These are phyloP conservation scores for Liposcelis brunnea DNA, from an alignment of 2,888 invertebrate genomes.

Conservation along the genomic window DNA sequence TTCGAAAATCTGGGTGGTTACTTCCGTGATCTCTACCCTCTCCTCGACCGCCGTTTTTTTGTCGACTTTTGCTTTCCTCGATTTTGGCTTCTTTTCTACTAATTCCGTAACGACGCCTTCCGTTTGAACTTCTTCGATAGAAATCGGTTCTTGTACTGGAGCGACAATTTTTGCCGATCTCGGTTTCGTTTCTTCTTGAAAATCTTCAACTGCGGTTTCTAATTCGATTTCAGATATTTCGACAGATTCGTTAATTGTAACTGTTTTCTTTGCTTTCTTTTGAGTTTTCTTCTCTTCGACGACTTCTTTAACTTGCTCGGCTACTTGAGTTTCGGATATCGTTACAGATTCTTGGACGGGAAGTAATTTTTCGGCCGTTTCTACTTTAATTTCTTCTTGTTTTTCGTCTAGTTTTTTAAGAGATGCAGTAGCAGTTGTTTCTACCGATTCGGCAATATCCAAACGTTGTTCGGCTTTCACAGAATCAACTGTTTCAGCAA, in stretches of 20 bases:
- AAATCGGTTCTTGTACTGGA: slow-evolving; percentile 18
- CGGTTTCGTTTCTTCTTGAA: slow-evolving; percentile 13
- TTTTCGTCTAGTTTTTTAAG: slow-evolving; percentile 19
- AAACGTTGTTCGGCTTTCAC: slow-evolving; percentile 26
- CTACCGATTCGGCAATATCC: slow-evolving; percentile 20
- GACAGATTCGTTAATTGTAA: slow-evolving; percentile 20
- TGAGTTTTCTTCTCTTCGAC: slow-evolving; percentile 28
- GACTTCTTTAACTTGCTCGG: slow-evolving; percentile 29
- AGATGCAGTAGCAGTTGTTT: slow-evolving; percentile 19
- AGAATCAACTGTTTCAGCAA: slow-evolving; percentile 26
- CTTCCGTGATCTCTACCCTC: slow-evolving; percentile 28
- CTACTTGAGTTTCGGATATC: slow-evolving; percentile 44
- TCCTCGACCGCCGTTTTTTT: slow-evolving; percentile 18
- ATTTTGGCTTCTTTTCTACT: slow-evolving; percentile 10
- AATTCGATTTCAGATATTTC: slow-evolving; percentile 18
- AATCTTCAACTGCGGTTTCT: slow-evolving; percentile 16
- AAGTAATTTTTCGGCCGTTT: slow-evolving; percentile 31
- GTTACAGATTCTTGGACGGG: slow-evolving; percentile 40
- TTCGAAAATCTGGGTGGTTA: slow-evolving; percentile 27
- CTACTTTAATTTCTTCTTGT: slow-evolving; percentile 15
- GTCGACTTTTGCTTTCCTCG: slow-evolving; percentile 9
- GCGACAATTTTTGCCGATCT: slow-evolving; percentile 14
- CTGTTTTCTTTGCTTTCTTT: slow-evolving; percentile 19
- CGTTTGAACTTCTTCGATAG: slow-evolving; percentile 15
- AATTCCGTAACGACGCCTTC: slow-evolving; percentile 11